Base-by-base conservation (phyloP, 2,888 invertebrate species). In the Eugnorisma glareosa region DNA sequence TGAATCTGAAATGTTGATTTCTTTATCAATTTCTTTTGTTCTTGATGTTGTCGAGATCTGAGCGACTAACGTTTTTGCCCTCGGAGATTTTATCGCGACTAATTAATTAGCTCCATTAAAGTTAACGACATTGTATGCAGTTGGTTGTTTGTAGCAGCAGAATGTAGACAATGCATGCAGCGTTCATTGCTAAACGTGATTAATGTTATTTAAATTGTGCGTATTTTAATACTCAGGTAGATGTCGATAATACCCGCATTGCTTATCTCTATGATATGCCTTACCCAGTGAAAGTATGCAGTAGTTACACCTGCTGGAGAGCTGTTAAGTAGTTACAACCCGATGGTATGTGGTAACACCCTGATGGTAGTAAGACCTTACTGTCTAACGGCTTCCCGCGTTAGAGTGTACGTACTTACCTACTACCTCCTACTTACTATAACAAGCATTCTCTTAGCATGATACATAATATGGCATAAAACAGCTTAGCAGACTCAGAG, bases 21-120 rank as follows among this genome's bases (percentile, higher is more conserved):
- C 93, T 93, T 94, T 91, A 93, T 93, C 91, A 90, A 89, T 84
- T 89, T 90, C 86, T 90, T 90, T 86, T 81, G 83, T 78, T 77
- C 5, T 37, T 43, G 78, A 73, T 70, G 75, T 83, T 71, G 61
- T 83, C 59, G 79, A 77, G 69, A 77, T 81, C 74, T 84, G 83
- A 61, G 37, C 86, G 79, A 81, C 78, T 84, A 78, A 82, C 79
- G 63, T 75, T 68, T 68, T 75, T 48, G 59, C 59, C 43, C 24
- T 75, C 74, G 64, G 75, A 87, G 86, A 89, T 89, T 83, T 75
- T 85, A 86, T 90, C 87, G 81, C 80, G 67, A 74, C 54, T 74
- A 82, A 88, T 82, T 86, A 84, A 84, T 79, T 82, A 72, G 63
- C n/a, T 69, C 66, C 71, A 84, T 80, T 70, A 78, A 74, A 61